phyloP scores from a whole-genome alignment of 2,888 invertebrate species.

The Danaus chrysippus region DNA sequence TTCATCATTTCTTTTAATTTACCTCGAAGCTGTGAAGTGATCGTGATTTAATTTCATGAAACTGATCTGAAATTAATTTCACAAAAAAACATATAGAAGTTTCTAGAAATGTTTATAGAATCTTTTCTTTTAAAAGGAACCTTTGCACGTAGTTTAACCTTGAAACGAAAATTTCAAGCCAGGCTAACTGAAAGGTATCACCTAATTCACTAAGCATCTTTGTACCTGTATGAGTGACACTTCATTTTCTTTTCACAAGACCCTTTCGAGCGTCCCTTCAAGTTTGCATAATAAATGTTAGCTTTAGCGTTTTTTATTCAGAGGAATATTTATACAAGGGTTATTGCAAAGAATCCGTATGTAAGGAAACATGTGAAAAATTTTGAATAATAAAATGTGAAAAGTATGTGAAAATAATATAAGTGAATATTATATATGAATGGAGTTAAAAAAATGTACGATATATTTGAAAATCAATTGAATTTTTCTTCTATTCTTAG shows the following conservation, averaged over 20 bases:
- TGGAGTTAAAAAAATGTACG: too few species aligned
- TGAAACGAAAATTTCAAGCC: too few species aligned
- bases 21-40: neutral
- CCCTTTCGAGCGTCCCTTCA: constrained; percentile 39
- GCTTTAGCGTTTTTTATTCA: constrained; percentile 36
- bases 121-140: too few species aligned
- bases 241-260: constrained; percentile 54
- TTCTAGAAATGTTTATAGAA: too few species aligned
- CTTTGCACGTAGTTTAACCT: too few species aligned
- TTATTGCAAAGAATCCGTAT: constrained; percentile 28
- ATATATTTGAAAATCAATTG: too few species aligned
- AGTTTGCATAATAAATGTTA: constrained; percentile 59
- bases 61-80: too few species aligned
- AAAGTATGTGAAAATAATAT: neutral
- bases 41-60: neutral
- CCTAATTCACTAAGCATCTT: constrained; percentile 29
- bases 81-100: too few species aligned
- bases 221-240: constrained; percentile 50
- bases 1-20: constrained; percentile 50
- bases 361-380: constrained; percentile 17
- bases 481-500: constrained; percentile 18
- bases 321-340: constrained; percentile 44
- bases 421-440: too few species aligned
- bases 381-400: constrained; percentile 11
- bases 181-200: neutral